Evolutionary conservation across 2,888 invertebrate species (phyloP), one percentile per base, ranked within the genome.

Genomic region (Dichetophora obliterata): DNA sequence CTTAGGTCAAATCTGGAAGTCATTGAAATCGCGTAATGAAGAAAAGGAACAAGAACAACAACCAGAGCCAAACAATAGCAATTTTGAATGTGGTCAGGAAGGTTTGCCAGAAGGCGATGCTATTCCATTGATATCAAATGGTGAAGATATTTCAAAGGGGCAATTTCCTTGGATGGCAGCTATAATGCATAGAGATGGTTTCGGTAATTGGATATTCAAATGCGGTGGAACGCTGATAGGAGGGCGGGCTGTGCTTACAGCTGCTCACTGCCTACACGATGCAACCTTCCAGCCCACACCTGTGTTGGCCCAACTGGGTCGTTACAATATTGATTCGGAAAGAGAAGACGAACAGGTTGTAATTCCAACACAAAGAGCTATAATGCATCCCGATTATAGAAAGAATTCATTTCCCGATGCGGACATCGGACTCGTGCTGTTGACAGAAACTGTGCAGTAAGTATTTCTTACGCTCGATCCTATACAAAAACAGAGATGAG

Each of bases 391-490:
- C 16, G 75, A 77, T 11, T 77, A 71, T 65, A 63, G 24, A 14
- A 59, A 66, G 22, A 50, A 66, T 34, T 27, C 54, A n/a, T 31
- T 77, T 24, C 86, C 85, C 2, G 87, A 89, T 71, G 85, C 90
- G 8, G 91, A 91, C 82, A 73, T 91, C 3, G 90, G 90, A 0
- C 77, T 90, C 6, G 80, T 90, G 0, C 82, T 86, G 19, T 79
- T 91, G 6, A 24, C 4, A 27, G 8, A 66, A 43, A 43, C 84
- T 84, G 70, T 52, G 22, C 57, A 78, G 77, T 76, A 78, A 81
- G n/a, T 77, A 22, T 31, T 16, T 1, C 3, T 2, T 4, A 66
- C 1, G 9, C 43, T 61, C 6, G 24, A 54, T 54, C 22, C 6
- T 57, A 65, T 8, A 8, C 37, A 8, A 37, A 6, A 8, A 5